Evolutionary conservation across 2,797 vertebrate species (phyloP).

Genomic region (Podargus strigoides): DNA sequence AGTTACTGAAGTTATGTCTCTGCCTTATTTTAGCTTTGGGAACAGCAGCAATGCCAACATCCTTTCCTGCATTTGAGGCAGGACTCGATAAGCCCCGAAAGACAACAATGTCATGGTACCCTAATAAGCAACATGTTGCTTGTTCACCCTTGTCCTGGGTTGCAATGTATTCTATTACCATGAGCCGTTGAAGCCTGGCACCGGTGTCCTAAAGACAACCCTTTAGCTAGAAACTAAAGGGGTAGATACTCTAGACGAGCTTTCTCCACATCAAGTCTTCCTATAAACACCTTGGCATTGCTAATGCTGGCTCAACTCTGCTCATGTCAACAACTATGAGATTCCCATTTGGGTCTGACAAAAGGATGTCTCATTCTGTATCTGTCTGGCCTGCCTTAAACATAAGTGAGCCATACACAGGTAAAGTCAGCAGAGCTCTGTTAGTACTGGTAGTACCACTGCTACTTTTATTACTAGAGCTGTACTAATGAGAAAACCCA

Average conservation of each 20-base stretch:
- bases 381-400: background rate
- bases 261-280: background rate
- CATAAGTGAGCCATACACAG: background rate
- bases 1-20: background rate
- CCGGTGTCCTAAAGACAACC: too few relatives aligned
- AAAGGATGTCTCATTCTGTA: background rate
- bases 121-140: background rate
- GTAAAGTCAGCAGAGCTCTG: background rate
- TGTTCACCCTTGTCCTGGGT: too few relatives aligned
- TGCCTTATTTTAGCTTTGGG: slow-evolving; percentile 26
- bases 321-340: background rate
- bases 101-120: background rate
- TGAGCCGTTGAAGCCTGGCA: too few relatives aligned
- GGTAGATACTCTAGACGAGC: background rate
- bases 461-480: background rate
- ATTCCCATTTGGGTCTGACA: background rate
- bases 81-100: background rate
- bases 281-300: background rate
- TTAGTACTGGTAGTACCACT: background rate
- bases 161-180: too few relatives aligned
- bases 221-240: background rate
- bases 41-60: slow-evolving; percentile 9
- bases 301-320: background rate
- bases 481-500: background rate
- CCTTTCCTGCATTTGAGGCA: background rate